These are phyloP conservation scores for Clusia tigrina DNA, from an alignment of 2,888 invertebrate genomes.

Conservation along the genomic window DNA sequence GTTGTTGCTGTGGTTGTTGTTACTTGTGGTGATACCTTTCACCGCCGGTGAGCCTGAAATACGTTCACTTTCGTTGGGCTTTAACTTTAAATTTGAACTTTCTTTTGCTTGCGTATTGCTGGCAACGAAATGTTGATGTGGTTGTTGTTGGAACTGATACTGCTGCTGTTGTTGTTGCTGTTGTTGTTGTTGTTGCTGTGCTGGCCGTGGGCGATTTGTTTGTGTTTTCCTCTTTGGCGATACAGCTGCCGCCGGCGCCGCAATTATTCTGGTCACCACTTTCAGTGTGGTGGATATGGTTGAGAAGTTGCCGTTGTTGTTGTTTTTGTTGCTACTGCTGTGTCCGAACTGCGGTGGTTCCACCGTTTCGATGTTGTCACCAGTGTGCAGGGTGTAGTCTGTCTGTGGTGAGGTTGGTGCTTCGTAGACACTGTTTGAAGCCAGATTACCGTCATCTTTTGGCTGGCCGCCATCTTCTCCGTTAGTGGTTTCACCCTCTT, in stretches of 20 bases:
- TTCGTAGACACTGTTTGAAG: conserved; percentile 58
- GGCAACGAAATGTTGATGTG: conserved; percentile 5
- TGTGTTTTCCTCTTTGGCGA: conserved; percentile 27
- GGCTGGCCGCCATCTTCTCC: conserved; percentile 16
- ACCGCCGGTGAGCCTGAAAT: conserved; percentile 21
- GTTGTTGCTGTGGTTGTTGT: conserved; percentile 32
- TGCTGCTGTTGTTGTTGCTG: conserved; percentile 35
- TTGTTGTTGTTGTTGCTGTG: conserved; percentile 32
- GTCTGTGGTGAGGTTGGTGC: conserved; percentile 32
- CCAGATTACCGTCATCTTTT: conserved; percentile 40
- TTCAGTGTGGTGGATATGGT: conserved; percentile 49
- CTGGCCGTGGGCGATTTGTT: conserved; percentile 21
- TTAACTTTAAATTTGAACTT: conserved; percentile 29
- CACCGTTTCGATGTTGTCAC: conserved; percentile 53
- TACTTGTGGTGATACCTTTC: conserved; percentile 20
- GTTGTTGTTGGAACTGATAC: conserved; percentile 12
- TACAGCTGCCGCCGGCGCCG: conserved; percentile 34
- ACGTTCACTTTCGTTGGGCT: conserved; percentile 35
- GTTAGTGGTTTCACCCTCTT: conserved; percentile 26
- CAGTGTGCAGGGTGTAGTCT: conserved; percentile 32
- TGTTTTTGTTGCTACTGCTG: no score
- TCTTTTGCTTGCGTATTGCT: conserved; percentile 33
- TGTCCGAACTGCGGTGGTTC: conserved; percentile 51
- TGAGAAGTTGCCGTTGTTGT: conserved; percentile 42
- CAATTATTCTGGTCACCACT: conserved; percentile 30